Evolutionary conservation across 2,888 invertebrate species (phyloP), one percentile per base, ranked within the genome.

Genomic region (Ecdyonurus torrentis): DNA sequence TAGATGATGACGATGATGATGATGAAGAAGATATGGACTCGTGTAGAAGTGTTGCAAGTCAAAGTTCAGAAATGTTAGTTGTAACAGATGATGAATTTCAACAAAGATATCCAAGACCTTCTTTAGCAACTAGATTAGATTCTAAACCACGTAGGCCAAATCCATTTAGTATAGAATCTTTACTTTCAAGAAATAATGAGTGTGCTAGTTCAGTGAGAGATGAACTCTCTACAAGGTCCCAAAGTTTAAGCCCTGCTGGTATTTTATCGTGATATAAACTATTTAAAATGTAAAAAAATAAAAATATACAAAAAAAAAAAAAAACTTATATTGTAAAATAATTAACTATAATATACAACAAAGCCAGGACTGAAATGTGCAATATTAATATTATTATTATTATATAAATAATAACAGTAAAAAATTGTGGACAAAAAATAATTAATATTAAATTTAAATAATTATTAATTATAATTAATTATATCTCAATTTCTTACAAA

Each of bases 121-220:
- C 37, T 24, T 52, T 55, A 25, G 19, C 61, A 3, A 55, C 55
- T 23, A 62, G 58, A 53, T 50, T 58, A 7, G 62, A 58, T 25
- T 58, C 62, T 2, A 75, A 82, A 81, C 73, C 84, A 80, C 78
- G 83, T 79, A 74, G 83, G 69, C 80, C 82, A 68, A 91, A 91
- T 77, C 91, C 91, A 61, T 91, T 91, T 79, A 91, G 91, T 78
- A 91, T 91, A 83, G 91, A 91, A 74, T 90, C 90, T 64, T 77
- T 91, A 69, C 81, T 91, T 71, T 87, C 87, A 71, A 85, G 83
- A 25, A 61, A 61, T 20, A 59, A 64, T 22, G 62, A 62, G 58
- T 25, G 62, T 19, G 61, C 52, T 37, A 37, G 7, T 10, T 37
- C 37, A 37, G 37, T 37, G 5, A 37, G 37, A 37, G 37, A 37